Conservation (phyloP, 2,113 vertebrate species). For the Megaceryle torquata region DNA sequence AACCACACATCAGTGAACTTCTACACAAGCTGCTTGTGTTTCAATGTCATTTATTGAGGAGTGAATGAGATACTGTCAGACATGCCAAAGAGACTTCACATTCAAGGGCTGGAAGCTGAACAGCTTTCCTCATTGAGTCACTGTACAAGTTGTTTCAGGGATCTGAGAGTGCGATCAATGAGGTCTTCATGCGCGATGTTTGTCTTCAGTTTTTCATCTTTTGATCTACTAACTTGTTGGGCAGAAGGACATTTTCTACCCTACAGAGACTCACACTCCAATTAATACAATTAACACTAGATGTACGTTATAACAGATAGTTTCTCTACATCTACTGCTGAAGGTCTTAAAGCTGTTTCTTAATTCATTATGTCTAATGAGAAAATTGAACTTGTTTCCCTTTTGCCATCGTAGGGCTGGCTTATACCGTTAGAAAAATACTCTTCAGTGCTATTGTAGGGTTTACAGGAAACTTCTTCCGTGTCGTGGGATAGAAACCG, state of each 20-base stretch:
- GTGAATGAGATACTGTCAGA: slow-evolving; percentile 79
- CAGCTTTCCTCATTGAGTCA: slow-evolving; percentile 71
- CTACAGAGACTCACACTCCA: slow-evolving; percentile 71
- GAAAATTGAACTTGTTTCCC: slow-evolving; percentile 69
- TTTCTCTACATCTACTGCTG: slow-evolving; percentile 68
- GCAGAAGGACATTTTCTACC: slow-evolving; percentile 68
- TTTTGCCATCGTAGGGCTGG: slow-evolving; percentile 63
- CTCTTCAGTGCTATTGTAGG: slow-evolving; percentile 76
- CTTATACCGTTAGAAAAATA: slow-evolving; percentile 79
- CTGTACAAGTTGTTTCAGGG: slow-evolving; percentile 60
- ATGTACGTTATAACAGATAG: slow-evolving; percentile 39
- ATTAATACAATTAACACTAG: slow-evolving; percentile 71
- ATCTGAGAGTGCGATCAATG: slow-evolving; percentile 62
- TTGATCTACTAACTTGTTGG: slow-evolving; percentile 66
- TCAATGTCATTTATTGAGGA: slow-evolving; percentile 83
- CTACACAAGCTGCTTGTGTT: slow-evolving; percentile 76
- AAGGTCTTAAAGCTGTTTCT: slow-evolving; percentile 70
- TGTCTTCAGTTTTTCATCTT: slow-evolving; percentile 64
- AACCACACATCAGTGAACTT: slow-evolving; percentile 74
- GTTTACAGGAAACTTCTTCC: slow-evolving; percentile 63
- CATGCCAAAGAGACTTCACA: slow-evolving; percentile 83
- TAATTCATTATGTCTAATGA: slow-evolving; percentile 69
- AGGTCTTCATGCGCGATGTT: slow-evolving; percentile 69
- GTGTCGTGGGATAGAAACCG: slow-evolving; percentile 47
- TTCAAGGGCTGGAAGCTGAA: slow-evolving; percentile 78